Conservation (phyloP, 2,797 vertebrate genomes). For the Okamejei kenojei region DNA sequence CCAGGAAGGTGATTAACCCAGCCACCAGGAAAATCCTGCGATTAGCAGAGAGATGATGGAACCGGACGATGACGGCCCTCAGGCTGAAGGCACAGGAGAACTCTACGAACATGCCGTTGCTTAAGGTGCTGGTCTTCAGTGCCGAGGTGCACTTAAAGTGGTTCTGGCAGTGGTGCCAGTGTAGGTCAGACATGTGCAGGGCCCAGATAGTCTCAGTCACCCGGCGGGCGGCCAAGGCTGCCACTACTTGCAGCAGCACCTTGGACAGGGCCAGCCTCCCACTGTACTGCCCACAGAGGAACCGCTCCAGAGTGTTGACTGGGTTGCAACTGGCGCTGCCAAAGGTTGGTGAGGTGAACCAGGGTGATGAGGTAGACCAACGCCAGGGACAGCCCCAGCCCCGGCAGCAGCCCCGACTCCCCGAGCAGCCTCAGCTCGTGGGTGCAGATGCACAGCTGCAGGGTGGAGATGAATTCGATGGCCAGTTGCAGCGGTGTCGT, state of each 20-base stretch:
- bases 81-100: slow-evolving; percentile 69
- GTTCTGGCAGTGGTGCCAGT: slow-evolving; percentile 51
- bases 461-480: slow-evolving; percentile 70
- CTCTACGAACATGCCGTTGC: slow-evolving; percentile 65
- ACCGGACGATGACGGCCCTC: slow-evolving; percentile 61
- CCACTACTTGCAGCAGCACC: slow-evolving; percentile 60
- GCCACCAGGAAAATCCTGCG: slow-evolving; percentile 69
- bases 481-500: slow-evolving; percentile 42
- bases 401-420: background rate
- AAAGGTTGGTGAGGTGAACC: slow-evolving; percentile 69
- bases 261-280: slow-evolving; percentile 47
- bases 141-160: slow-evolving; percentile 53
- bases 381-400: slow-evolving; percentile 56
- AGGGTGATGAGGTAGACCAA: slow-evolving; percentile 71
- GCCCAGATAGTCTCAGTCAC: slow-evolving; percentile 60
- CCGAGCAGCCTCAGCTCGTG: slow-evolving; percentile 72
- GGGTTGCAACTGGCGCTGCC: slow-evolving; percentile 69
- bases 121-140: slow-evolving; percentile 60
- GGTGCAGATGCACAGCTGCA: slow-evolving; percentile 82
- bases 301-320: slow-evolving; percentile 59
- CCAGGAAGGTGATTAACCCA: slow-evolving; percentile 68
- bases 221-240: slow-evolving; percentile 55
- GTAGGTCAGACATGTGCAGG: slow-evolving; percentile 60
- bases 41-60: slow-evolving; percentile 55
- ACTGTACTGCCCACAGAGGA: slow-evolving; percentile 51